These are phyloP conservation scores for Protonibea diacanthus DNA, from an alignment of 2,797 vertebrate species.

Conservation along the genomic window DNA sequence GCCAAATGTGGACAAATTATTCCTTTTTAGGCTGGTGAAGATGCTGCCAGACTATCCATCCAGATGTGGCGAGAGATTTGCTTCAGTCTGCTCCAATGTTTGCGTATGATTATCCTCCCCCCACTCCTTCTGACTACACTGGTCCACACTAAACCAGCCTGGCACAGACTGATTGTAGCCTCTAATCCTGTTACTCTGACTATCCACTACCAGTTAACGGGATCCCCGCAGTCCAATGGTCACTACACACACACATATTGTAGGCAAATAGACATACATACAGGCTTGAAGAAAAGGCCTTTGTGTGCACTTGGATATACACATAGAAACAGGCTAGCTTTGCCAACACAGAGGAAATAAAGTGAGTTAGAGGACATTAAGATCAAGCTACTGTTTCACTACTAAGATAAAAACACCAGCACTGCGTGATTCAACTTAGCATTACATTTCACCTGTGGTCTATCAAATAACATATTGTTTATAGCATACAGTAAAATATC, in stretches of 20 bases:
- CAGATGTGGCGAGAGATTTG: constrained; percentile 77
- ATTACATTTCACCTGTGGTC: neutral
- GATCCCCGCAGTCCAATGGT: constrained; percentile 49
- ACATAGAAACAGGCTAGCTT: constrained; percentile 27
- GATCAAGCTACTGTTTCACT: constrained; percentile 22
- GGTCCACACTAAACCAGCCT: constrained; percentile 62
- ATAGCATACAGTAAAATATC: neutral
- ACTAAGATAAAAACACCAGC: constrained; percentile 10
- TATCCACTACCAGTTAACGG: constrained; percentile 60
- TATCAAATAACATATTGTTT: constrained; percentile 11
- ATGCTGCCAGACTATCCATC: constrained; percentile 51
- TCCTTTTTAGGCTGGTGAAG: constrained; percentile 38
- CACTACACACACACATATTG: constrained; percentile 34
- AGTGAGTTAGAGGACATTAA: constrained; percentile 12
- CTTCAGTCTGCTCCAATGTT: constrained; percentile 62
- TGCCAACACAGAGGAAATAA: constrained; percentile 30
- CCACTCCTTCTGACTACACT: constrained; percentile 54
- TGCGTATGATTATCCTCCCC: constrained; percentile 68
- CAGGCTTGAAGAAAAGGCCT: constrained; percentile 50
- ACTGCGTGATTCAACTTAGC: neutral
- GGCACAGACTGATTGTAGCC: constrained; percentile 74
- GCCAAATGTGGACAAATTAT: constrained; percentile 4
- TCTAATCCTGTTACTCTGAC: constrained; percentile 82
- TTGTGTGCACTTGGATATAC: constrained; percentile 47
- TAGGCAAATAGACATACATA: constrained; percentile 39